Evolutionary conservation across 2,888 invertebrate species (phyloP).

Genomic region (Biston stratarius): DNA sequence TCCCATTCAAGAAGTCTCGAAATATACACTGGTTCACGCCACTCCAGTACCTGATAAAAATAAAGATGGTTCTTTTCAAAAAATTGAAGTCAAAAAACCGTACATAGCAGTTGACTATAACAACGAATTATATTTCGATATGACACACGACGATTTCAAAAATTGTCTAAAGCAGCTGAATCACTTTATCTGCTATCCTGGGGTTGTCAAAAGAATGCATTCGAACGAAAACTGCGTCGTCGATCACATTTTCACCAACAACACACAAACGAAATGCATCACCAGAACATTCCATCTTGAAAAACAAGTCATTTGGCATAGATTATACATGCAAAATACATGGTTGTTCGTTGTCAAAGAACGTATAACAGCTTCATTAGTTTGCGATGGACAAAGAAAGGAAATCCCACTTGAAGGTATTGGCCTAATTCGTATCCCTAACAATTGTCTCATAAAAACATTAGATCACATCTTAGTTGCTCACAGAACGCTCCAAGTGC

Average conservation of each 20-base stretch:
- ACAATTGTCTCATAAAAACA: not conserved
- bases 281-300: not conserved
- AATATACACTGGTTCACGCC: not conserved
- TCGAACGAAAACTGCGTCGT: conserved; percentile 3
- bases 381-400: conserved; percentile 6
- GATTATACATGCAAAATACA: conserved; percentile 2
- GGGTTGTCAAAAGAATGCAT: not conserved
- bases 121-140: conserved; percentile 4
- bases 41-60: conserved; percentile 1
- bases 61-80: conserved; percentile 2
- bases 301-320: not conserved
- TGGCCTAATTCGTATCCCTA: not conserved
- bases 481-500: not conserved
- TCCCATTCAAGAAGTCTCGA: conserved; percentile 4
- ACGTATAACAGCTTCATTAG: not conserved
- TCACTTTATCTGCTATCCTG: conserved; percentile 6
- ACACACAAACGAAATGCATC: not conserved
- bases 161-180: not conserved
- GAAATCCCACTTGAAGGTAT: not conserved
- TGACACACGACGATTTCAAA: not conserved
- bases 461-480: not conserved
- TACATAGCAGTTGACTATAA: conserved; percentile 3
- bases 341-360: conserved; percentile 4
- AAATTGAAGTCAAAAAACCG: not conserved
- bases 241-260: not conserved